A percentile compares a stretch with the other conserved stretches of the same genome.
Evolutionary conservation across 2,113 vertebrate species (phyloP).

Genomic region (Leucosticte australis): DNA sequence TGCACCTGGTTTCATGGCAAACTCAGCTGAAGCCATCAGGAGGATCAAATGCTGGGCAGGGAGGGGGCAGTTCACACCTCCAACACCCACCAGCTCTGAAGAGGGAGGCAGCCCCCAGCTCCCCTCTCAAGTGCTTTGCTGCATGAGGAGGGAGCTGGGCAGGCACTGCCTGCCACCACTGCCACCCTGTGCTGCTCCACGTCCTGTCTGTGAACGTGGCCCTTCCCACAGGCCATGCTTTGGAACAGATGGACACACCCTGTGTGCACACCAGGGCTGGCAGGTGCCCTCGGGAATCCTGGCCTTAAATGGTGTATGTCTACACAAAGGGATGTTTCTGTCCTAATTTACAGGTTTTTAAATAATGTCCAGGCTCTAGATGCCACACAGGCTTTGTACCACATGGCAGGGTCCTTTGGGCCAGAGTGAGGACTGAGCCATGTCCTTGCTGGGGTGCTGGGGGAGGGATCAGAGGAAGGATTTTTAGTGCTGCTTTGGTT

Average conservation of each 20-base stretch:
- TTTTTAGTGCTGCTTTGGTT: not conserved
- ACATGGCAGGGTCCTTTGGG: not conserved
- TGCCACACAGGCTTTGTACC: not conserved
- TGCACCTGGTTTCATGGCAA: not conserved
- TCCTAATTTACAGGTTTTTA: not conserved
- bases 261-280: not conserved
- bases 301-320: not conserved
- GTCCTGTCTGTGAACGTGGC: fast-evolving
- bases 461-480: not conserved
- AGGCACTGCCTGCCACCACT: not conserved
- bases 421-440: not conserved
- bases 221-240: not conserved
- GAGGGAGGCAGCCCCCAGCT: not conserved
- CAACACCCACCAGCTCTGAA: not conserved
- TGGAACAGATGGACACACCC: not conserved
- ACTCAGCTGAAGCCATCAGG: not conserved
- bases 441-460: not conserved
- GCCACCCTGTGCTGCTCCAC: not conserved
- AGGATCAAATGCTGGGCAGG: not conserved
- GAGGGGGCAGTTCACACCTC: not conserved
- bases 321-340: not conserved
- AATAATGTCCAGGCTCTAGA: not conserved
- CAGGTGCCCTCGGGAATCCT: not conserved
- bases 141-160: not conserved
- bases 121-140: not conserved